Evolutionary conservation across 2,113 vertebrate species (phyloP), one percentile per base, ranked within the genome.

Genomic region (Ammodytes marinus): DNA sequence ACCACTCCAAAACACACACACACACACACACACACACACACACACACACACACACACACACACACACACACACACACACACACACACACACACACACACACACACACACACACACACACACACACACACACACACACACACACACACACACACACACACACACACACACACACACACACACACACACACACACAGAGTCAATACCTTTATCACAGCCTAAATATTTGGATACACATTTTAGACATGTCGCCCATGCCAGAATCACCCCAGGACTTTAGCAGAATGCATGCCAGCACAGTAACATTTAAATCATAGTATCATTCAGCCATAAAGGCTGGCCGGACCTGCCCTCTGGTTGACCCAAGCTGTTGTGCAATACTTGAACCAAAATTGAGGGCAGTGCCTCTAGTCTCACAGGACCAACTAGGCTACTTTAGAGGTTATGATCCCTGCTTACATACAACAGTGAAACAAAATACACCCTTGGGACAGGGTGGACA

Each of bases 301-400:
- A 47, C 73, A 14, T 77, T 79, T 79, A 72, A 27, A 90, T 90
- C 77, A 84, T 77, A 27, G 27, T 27, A 59, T 79, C 86, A 80
- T 79, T 80, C 82, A 73, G 81, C 86, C 82, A 77, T 74, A 65
- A 68, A 81, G 61, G 66, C 80, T 83, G 74, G 54, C 65, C 65
- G 70, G 86, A 85, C 77, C 73, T 93, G 93, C 60, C 92, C 91
- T 88, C 85, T 67, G 81, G 45, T 69, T 92, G 93, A 92, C 89
- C 91, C 80, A 5, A 37, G 81, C 77, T 89, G 90, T 90, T 92
- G 88, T 89, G 86, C 89, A 94, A 92, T 61, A 89, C 84, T 74
- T 79, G 79, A 89, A 82, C 84, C 69, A 86, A 86, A 91, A 89
- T 75, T 58, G 84, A 89, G 82, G 73, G 72, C 88, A 74, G 27